Evolutionary conservation across 2,888 invertebrate species (phyloP).

Genomic region (Drosophila kambysellisi): DNA sequence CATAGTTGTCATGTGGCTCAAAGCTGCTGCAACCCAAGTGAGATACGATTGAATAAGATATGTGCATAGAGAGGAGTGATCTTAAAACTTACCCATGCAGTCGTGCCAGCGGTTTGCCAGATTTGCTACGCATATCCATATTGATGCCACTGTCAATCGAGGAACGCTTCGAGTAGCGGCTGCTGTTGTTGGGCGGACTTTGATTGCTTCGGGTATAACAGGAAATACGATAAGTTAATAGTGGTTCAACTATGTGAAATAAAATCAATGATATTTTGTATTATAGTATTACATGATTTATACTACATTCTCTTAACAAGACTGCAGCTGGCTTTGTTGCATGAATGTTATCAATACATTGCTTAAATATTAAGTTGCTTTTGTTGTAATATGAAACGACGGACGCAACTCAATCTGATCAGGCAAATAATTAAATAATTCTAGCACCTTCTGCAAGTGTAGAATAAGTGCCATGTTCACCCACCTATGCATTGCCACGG

Average conservation of each 20-base stretch:
- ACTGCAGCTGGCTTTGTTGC: too few relatives aligned
- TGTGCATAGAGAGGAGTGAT: too few relatives aligned
- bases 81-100: conserved; percentile 76
- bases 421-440: too few relatives aligned
- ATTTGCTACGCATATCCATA: conserved; percentile 87
- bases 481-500: conserved; percentile 88
- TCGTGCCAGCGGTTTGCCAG: conserved; percentile 85
- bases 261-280: neutral
- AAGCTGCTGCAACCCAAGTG: conserved; percentile 64
- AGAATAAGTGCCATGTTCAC: neutral
- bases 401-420: too few relatives aligned
- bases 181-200: conserved; percentile 83
- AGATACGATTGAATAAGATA: neutral
- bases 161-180: conserved; percentile 89
- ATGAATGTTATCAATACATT: too few relatives aligned
- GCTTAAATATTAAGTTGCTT: too few relatives aligned
- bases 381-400: too few relatives aligned
- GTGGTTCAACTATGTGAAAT: neutral
- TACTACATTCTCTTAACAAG: too few relatives aligned
- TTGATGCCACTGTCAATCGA: conserved; percentile 93
- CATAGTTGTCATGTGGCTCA: conserved; percentile 85
- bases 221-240: neutral
- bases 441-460: neutral
- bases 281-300: neutral
- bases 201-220: conserved; percentile 75